Conservation (phyloP, 2,113 vertebrate species). For the Galeopterus variegatus region DNA sequence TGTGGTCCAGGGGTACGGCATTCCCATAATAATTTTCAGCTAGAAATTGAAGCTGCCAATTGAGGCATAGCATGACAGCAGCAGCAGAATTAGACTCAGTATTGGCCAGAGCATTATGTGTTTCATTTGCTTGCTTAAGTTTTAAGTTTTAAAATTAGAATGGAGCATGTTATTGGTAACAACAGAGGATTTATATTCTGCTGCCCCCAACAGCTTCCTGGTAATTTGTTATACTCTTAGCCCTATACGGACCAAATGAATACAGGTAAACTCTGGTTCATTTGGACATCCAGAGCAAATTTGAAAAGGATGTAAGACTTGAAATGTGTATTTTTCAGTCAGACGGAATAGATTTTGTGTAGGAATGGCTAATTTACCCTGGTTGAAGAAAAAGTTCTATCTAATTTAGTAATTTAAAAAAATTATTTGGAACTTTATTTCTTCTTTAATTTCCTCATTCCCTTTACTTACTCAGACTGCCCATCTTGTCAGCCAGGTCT, state of each 20-base stretch:
- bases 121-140: background rate
- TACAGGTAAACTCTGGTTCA: background rate
- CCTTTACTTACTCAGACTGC: background rate
- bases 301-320: background rate
- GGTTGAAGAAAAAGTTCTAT: background rate
- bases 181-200: background rate
- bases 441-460: background rate
- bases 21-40: background rate
- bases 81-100: background rate
- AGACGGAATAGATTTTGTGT: background rate
- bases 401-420: slow-evolving; percentile 6
- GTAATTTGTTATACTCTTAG: background rate
- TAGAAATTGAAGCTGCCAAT: background rate
- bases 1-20: background rate
- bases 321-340: background rate
- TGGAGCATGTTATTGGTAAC: background rate
- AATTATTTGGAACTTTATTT: background rate
- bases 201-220: background rate
- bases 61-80: background rate
- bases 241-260: background rate
- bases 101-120: background rate
- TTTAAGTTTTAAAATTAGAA: slow-evolving; percentile 20
- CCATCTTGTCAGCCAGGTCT: background rate
- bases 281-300: background rate
- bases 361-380: background rate